Conservation (phyloP, 2,888 invertebrate genomes). For the Mesopsocus fuscifrons region DNA sequence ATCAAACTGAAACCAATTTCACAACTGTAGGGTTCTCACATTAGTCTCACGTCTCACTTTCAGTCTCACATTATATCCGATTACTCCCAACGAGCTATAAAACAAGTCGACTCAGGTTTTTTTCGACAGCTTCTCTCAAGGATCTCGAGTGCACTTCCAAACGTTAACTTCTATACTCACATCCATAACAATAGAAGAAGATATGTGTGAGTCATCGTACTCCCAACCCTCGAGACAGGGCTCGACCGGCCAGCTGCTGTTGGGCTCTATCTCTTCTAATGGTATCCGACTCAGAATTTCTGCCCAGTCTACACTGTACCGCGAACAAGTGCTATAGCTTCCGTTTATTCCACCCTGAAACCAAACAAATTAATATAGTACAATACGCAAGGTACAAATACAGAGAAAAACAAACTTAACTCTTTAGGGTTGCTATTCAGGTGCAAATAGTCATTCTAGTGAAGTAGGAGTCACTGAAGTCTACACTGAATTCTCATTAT, state of each 20-base stretch:
- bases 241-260: slow-evolving; percentile 41
- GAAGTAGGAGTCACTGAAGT: no score
- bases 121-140: no score
- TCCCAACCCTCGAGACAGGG: slow-evolving; percentile 61
- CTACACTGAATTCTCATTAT: no score
- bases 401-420: no score
- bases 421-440: no score
- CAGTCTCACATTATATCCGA: no score
- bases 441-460: no score
- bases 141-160: no score
- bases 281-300: slow-evolving; percentile 25
- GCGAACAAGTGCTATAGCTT: slow-evolving; percentile 46
- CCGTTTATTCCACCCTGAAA: slow-evolving; percentile 16
- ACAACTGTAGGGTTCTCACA: slow-evolving; percentile 20
- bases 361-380: neutral
- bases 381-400: neutral
- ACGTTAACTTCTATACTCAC: no score
- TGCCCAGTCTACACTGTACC: slow-evolving; percentile 56
- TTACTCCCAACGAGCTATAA: no score
- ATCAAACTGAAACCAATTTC: slow-evolving; percentile 55
- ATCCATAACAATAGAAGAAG: slow-evolving; percentile 69
- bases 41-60: slow-evolving; percentile 4
- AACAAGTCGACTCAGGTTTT: no score
- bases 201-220: slow-evolving; percentile 46
- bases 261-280: slow-evolving; percentile 25